These are phyloP conservation scores for Sarotherodon lohbergeri DNA, from an alignment of 2,113 vertebrate species.

Conservation along the genomic window DNA sequence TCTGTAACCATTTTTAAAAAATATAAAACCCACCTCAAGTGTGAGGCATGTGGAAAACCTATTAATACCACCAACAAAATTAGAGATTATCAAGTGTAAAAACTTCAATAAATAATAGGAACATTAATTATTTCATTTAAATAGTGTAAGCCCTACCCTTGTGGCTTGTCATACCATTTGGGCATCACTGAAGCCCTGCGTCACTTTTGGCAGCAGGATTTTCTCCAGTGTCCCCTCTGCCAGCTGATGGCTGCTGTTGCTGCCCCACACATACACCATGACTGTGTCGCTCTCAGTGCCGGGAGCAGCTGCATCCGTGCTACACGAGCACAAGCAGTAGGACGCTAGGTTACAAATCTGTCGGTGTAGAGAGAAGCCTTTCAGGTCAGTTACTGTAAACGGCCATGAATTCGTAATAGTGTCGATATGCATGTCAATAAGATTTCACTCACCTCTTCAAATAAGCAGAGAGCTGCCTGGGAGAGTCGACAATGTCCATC, in stretches of 20 bases:
- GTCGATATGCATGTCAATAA: not conserved
- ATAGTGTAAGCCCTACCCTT: not conserved
- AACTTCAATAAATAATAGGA: not conserved
- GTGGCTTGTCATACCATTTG: constrained; percentile 66
- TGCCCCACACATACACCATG: constrained; percentile 79
- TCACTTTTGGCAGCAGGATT: constrained; percentile 78
- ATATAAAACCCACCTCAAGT: not conserved
- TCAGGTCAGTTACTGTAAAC: not conserved
- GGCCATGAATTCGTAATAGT: not conserved
- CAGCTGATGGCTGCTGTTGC: constrained; percentile 81
- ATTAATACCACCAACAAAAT: not conserved
- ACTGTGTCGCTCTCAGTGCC: constrained; percentile 62
- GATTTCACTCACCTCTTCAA: constrained; percentile 70
- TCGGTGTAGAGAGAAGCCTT: not conserved
- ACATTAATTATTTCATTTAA: not conserved
- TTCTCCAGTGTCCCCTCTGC: constrained; percentile 81
- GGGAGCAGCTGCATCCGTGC: constrained; percentile 50
- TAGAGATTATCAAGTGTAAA: not conserved
- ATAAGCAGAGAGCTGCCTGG: constrained; percentile 74
- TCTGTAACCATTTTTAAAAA: not conserved
- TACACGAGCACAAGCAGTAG: constrained; percentile 76
- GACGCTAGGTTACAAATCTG: constrained; percentile 79
- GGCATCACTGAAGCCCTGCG: constrained; percentile 77
- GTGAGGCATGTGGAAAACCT: not conserved
- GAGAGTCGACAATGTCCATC: constrained; percentile 76